Evolutionary conservation across 1,140 invertebrate species (phyloP), one percentile per base, ranked within the genome.

Genomic region (Drosophila sturtevanti): DNA sequence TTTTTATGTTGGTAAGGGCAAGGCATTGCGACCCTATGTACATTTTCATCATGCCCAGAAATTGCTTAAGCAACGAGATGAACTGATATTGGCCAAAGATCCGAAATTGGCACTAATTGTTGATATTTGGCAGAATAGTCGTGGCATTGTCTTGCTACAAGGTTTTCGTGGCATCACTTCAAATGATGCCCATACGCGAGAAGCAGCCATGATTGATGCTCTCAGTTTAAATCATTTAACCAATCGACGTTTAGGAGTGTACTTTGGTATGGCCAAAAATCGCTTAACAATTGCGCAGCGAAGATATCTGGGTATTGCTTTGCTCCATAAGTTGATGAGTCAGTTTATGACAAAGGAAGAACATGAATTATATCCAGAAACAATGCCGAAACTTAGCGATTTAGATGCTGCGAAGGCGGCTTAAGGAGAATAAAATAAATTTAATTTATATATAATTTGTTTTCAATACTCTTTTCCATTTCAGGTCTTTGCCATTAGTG

Each of bases 121-220:
- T 4, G 95, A 97, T 67, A 96, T 99, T 62, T 99, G 98, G 98
- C 93, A 94, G 0, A 92, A 93, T 68, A 94, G 95, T 27, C 91
- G 94, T 6, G 98, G 98, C 6, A 97, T 99, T 0, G 93, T 99
- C 2, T 97, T 97, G 68, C 92, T 99, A 0, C 96, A 98, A 70
- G 93, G 97, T 31, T 99, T 98, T 91, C 96, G 97, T 72, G 97
- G 97, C 92, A 95, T 96, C 1, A 96, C 97, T 54, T 95, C 97
- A 0, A 96, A 95, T 1, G 98, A 99, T 92, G 98, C 98, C 1
- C 97, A 96, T 81, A 98, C 97, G 0, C 93, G 98, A 72, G 98
- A 99, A 92, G 98, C 97, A 4, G 94, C 96, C 6, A 99, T 99
- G 94, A 98, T 99, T 18, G 96, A 97, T 79, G 96, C 97, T 0